phyloP scores from a whole-genome alignment of 1,140 invertebrate genomes.

The Semibalanus balanoides region DNA sequence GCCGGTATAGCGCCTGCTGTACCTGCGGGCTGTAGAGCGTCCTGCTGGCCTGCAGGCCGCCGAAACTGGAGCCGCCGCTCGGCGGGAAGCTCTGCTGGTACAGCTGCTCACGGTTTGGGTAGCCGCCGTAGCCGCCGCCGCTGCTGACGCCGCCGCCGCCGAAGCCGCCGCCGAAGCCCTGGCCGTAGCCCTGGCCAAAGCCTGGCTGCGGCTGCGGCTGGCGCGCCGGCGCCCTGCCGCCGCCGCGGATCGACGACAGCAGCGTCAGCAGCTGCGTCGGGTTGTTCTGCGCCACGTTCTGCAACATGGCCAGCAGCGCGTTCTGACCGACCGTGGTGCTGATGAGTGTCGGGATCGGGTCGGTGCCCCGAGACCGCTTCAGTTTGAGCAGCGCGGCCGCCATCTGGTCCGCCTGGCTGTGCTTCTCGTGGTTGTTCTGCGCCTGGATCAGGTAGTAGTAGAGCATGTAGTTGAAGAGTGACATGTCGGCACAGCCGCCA shows the following conservation, averaged over 20 bases:
- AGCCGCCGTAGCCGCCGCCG: slow-evolving; percentile 1
- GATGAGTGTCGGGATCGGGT: background rate
- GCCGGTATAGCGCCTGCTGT: slow-evolving; percentile 11
- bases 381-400: slow-evolving; percentile 2
- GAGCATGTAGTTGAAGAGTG: slow-evolving; percentile 4
- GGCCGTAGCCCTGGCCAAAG: slow-evolving; percentile 7
- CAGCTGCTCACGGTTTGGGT: slow-evolving; percentile 32
- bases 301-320: background rate
- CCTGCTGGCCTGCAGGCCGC: slow-evolving; percentile 62
- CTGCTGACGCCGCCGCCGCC: slow-evolving; percentile 11
- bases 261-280: background rate
- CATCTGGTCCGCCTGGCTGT: background rate
- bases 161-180: slow-evolving; percentile 13
- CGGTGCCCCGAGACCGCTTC: background rate
- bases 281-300: background rate
- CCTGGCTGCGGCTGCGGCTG: background rate
- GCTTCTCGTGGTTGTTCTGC: background rate
- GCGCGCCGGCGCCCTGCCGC: background rate
- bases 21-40: background rate
- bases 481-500: background rate
- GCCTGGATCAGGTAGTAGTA: slow-evolving; percentile 7
- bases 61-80: slow-evolving; percentile 72
- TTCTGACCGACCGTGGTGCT: background rate
- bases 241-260: background rate
- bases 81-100: slow-evolving; percentile 44